Evolutionary conservation across 2,797 vertebrate species (phyloP), one percentile per base, ranked within the genome.

Genomic region (Uromys caudimaculatus): DNA sequence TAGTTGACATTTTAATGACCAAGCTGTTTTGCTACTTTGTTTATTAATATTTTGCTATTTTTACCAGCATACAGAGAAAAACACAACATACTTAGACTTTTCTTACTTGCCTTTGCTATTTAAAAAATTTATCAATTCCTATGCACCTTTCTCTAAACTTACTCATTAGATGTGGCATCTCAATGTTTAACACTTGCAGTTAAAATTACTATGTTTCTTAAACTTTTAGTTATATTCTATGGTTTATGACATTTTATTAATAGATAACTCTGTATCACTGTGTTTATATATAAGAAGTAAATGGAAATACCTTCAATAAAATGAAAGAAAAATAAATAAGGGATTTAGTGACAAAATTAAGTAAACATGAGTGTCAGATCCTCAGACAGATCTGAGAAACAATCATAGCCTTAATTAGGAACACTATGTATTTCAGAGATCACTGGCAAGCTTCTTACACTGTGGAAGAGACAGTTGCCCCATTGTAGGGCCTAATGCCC

Each of bases 401-500:
- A 0, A 0, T 83, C 44, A 81, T 0, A 0, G 56, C 92, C 73
- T 94, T 97, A 89, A 89, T 24, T 52, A 95, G 89, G 50, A 95
- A 38, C n/a, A 75, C 58, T 76, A 54, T 90, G 83, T 92, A 67
- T 60, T 44, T 47, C 56, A 90, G 91, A n/a, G 79, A 97, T 67
- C 21, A 8, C 38, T 29, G 7, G 88, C 50, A 73, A 67, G 97
- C 32, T 89, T 85, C 96, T 86, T 94, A 95, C 19, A 50, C 17
- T 58, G 93, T 78, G 52, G 60, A 89, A 84, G 93, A 27, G 67
- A 95, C 89, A 95, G 97, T 97, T 38, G 7, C 41, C 44, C 95
- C 93, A 54, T 81, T 93, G 91, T 95, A 23, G 4, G 27, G 82
- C 93, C 90, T 95, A 94, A 93, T 91, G 91, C 93, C 93, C 96